A percentile compares a stretch with the other conserved stretches of the same genome.
These are phyloP conservation scores for Coreoperca whiteheadi DNA, from an alignment of 2,113 vertebrate species.

Conservation along the genomic window DNA sequence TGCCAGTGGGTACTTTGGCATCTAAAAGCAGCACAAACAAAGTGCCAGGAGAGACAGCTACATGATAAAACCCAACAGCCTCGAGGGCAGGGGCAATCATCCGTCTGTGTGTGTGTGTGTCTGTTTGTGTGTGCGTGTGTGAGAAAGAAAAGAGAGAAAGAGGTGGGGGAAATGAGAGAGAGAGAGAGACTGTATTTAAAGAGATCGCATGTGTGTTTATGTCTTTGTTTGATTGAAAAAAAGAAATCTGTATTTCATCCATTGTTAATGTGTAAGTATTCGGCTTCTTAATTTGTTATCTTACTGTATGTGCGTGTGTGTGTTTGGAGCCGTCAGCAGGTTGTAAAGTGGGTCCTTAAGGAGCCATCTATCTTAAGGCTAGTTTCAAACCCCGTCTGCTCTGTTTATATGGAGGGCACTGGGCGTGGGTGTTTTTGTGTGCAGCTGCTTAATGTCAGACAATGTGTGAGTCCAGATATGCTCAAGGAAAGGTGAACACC, in stretches of 20 bases:
- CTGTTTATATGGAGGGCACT: conserved; percentile 40
- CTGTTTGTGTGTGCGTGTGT: conserved; percentile 23
- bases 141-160: not conserved
- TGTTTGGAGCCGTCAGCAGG: conserved; percentile 52
- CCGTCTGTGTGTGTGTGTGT: conserved; percentile 35
- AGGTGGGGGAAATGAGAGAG: not conserved
- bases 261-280: conserved; percentile 45
- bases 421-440: conserved; percentile 57
- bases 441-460: conserved; percentile 63
- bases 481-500: conserved; percentile 62
- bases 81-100: conserved; percentile 54
- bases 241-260: conserved; percentile 6
- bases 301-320: conserved; percentile 34
- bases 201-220: conserved; percentile 8
- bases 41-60: conserved; percentile 53
- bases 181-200: not conserved
- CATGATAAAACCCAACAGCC: conserved; percentile 65
- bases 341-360: conserved; percentile 63
- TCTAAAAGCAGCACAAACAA: conserved; percentile 62
- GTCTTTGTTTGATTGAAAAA: conserved; percentile 8
- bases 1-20: conserved; percentile 63
- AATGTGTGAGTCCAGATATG: conserved; percentile 61
- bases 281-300: conserved; percentile 28
- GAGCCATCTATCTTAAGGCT: conserved; percentile 70
- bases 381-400: conserved; percentile 67